These are phyloP conservation scores for Orchesella flavescens DNA, from an alignment of 2,888 invertebrate species.

Conservation along the genomic window DNA sequence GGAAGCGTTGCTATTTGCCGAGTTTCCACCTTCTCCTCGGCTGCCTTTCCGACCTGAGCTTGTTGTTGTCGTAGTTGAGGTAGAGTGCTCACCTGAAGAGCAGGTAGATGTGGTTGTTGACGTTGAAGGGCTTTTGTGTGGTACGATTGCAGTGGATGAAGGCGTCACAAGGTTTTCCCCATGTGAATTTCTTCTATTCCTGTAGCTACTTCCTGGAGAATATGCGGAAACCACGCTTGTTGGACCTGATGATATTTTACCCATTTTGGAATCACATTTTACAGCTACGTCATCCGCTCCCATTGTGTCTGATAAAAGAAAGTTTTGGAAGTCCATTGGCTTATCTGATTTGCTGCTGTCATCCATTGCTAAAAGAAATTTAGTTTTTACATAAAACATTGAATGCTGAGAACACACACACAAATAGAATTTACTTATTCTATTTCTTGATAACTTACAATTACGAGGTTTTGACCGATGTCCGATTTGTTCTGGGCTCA, in stretches of 20 bases:
- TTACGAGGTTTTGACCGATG: background rate
- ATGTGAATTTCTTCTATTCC: constrained; percentile 17
- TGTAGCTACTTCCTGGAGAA: background rate
- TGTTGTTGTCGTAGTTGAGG: constrained; percentile 5
- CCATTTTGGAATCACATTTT: background rate
- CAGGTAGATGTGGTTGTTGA: background rate
- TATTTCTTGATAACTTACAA: no score
- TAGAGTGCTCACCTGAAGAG: background rate
- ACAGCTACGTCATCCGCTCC: background rate
- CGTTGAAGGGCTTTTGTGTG: constrained; percentile 33
- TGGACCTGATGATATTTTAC: background rate
- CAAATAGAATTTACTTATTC: no score
- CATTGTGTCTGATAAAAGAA: background rate
- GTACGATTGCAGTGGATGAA: constrained; percentile 20
- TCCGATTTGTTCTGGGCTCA: background rate
- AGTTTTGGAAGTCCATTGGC: background rate
- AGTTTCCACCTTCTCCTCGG: background rate
- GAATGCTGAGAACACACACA: no score
- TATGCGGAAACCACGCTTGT: background rate
- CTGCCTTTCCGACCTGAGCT: background rate
- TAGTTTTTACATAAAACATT: no score
- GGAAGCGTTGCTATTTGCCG: constrained; percentile 44
- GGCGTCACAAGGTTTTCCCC: constrained; percentile 26
- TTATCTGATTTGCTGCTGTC: constrained; percentile 1
- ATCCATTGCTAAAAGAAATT: background rate